A percentile compares a stretch with the other conserved stretches of the same genome.
phyloP scores from a whole-genome alignment of 2,888 invertebrate species.

The Tinea pellionella region DNA sequence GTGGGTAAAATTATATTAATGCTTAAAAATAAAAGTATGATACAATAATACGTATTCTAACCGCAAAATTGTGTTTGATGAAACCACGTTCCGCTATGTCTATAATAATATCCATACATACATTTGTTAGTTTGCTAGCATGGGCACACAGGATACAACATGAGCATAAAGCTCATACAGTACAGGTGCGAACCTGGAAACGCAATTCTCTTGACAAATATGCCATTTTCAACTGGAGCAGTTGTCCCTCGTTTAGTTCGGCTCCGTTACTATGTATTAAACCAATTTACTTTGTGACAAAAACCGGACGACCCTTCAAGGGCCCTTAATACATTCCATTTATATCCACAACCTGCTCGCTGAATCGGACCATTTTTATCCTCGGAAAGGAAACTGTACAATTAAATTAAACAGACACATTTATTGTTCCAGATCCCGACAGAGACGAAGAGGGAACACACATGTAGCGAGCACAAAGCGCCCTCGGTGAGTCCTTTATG shows the following conservation, averaged over 20 bases:
- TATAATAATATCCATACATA: not conserved
- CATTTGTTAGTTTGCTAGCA: not conserved
- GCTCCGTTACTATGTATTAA: slow-evolving; percentile 12
- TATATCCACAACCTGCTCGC: slow-evolving; percentile 13
- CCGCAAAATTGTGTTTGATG: not conserved
- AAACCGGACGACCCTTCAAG: slow-evolving; percentile 13
- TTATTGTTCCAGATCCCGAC: slow-evolving; percentile 11
- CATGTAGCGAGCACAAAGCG: slow-evolving; percentile 9
- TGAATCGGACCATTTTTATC: slow-evolving; percentile 4
- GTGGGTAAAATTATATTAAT: too few species aligned
- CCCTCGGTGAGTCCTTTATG: slow-evolving; percentile 13
- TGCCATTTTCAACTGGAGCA: slow-evolving; percentile 1
- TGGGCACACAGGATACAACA: not conserved
- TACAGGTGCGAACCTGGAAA: slow-evolving; percentile 7
- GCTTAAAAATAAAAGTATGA: too few species aligned
- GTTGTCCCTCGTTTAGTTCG: slow-evolving; percentile 13
- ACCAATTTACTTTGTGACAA: slow-evolving; percentile 13
- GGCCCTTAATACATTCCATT: slow-evolving; percentile 12
- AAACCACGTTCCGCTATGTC: not conserved
- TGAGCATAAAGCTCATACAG: not conserved
- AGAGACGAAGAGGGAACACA: not conserved
- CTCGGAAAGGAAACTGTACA: slow-evolving; percentile 3
- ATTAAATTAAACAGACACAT: slow-evolving; percentile 11
- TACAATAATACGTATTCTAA: too few species aligned
- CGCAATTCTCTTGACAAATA: slow-evolving; percentile 14